A percentile compares a stretch with the other conserved stretches of the same genome.
phyloP scores from a whole-genome alignment of 2,888 invertebrate genomes.

The Galeopsomyia nigrocyanea region DNA sequence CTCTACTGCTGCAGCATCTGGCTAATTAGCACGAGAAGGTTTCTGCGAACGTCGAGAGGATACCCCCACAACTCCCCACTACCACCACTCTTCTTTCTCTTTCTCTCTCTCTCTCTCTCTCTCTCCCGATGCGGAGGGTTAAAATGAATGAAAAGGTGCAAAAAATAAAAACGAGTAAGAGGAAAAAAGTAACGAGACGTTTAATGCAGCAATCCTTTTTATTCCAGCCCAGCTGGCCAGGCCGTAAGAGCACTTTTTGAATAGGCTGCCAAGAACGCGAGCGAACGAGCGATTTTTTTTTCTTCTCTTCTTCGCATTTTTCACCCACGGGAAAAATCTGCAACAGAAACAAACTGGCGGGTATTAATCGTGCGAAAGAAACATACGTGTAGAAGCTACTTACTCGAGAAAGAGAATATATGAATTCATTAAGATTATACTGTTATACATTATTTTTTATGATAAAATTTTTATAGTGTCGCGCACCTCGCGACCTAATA shows the following conservation, averaged over 20 bases:
- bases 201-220: constrained; percentile 21
- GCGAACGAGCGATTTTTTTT: not conserved
- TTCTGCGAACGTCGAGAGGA: constrained; percentile 9
- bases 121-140: constrained; percentile 10
- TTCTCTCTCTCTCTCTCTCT: constrained; percentile 3
- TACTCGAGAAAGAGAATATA: too few relatives aligned
- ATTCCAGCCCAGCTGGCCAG: constrained; percentile 9
- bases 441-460: too few relatives aligned
- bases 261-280: constrained; percentile 1
- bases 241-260: constrained; percentile 17
- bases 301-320: not conserved
- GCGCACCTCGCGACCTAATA: too few relatives aligned
- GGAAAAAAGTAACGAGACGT: constrained; percentile 16
- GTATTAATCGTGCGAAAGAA: too few relatives aligned
- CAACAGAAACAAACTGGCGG: too few relatives aligned
- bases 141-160: constrained; percentile 29
- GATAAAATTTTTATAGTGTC: too few relatives aligned
- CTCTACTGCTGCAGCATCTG: constrained; percentile 21
- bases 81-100: constrained; percentile 3
- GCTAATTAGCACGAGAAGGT: constrained; percentile 41
- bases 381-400: too few relatives aligned
- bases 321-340: too few relatives aligned
- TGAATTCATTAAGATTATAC: too few relatives aligned
- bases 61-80: not conserved
- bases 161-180: constrained; percentile 6